Conservation (phyloP, 1,140 invertebrate species). For the Hermetia illucens region DNA sequence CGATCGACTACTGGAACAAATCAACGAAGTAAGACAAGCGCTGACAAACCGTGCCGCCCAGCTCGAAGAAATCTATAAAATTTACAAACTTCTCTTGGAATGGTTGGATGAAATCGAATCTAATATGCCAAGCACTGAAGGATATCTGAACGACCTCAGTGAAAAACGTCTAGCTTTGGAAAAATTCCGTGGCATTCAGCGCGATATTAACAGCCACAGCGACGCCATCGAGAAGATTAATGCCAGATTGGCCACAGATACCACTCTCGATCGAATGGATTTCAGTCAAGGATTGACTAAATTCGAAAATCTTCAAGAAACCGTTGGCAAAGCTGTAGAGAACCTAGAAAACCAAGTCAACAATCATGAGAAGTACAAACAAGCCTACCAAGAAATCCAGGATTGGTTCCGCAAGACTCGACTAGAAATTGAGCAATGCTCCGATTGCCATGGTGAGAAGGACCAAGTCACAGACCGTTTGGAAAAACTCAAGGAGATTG, state of each 20-base stretch:
- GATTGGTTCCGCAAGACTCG: conserved; percentile 79
- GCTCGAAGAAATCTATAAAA: conserved; percentile 73
- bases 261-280: conserved; percentile 45
- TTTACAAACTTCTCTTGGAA: conserved; percentile 58
- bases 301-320: conserved; percentile 51
- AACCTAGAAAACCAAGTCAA: conserved; percentile 69
- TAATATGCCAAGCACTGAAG: conserved; percentile 59
- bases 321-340: conserved; percentile 49
- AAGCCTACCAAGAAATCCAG: conserved; percentile 62
- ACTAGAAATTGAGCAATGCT: conserved; percentile 70
- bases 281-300: conserved; percentile 53
- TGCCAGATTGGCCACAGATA: conserved; percentile 46
- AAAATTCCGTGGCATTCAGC: conserved; percentile 61
- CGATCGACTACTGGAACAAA: conserved; percentile 65
- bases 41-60: conserved; percentile 52
- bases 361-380: conserved; percentile 75
- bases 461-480: conserved; percentile 58
- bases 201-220: conserved; percentile 60
- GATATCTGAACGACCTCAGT: conserved; percentile 65
- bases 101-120: conserved; percentile 76
- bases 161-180: conserved; percentile 80
- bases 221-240: conserved; percentile 62
- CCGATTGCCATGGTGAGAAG: conserved; percentile 70
- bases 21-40: conserved; percentile 61
- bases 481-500: conserved; percentile 53